phyloP scores from a whole-genome alignment of 2,797 vertebrate genomes.

The Sciurus vulgaris region DNA sequence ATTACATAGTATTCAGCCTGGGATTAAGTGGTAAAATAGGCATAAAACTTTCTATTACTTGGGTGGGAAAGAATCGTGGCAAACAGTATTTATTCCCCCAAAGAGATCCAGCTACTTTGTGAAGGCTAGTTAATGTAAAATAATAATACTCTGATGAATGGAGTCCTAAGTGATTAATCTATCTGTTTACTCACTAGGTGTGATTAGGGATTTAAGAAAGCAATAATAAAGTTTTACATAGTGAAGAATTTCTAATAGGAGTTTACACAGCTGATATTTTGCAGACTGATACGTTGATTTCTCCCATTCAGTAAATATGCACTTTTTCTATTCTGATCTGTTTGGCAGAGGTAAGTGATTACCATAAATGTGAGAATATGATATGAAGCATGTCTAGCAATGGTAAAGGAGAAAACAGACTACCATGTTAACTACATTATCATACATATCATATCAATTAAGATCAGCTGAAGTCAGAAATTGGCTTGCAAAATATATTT shows the following conservation, averaged over 20 bases:
- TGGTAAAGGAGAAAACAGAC: not conserved
- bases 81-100: constrained; percentile 51
- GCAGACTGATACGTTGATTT: not conserved
- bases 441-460: not conserved
- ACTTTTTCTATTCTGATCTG: constrained; percentile 39
- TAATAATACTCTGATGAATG: constrained; percentile 61
- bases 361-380: not conserved
- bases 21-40: not conserved
- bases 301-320: not conserved
- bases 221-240: not conserved
- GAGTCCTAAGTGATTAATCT: constrained; percentile 51
- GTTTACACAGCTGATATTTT: not conserved
- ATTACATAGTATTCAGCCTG: not conserved
- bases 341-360: not conserved
- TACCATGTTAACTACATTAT: not conserved
- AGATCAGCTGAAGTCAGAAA: not conserved
- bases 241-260: constrained; percentile 13
- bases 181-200: constrained; percentile 59
- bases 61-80: not conserved
- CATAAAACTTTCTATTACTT: constrained; percentile 35
- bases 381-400: not conserved
- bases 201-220: constrained; percentile 32
- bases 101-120: constrained; percentile 48
- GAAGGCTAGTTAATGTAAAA: constrained; percentile 44
- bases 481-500: not conserved